A percentile compares a stretch with the other conserved stretches of the same genome.
Evolutionary conservation across 2,797 vertebrate species (phyloP).

Genomic region (Amblyraja radiata): DNA sequence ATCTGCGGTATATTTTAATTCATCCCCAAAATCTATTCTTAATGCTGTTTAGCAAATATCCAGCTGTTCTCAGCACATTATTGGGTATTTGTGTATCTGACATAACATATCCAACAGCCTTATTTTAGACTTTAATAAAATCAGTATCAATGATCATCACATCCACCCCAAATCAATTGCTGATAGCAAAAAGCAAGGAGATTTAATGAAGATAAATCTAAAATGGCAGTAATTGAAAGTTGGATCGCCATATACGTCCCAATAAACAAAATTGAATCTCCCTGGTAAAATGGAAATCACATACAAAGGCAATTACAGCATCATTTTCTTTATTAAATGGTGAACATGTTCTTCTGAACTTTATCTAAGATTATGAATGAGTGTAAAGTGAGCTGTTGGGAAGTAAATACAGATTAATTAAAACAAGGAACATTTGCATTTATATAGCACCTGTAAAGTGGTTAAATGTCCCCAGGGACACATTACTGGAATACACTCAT

Average conservation of each 20-base stretch:
- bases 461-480: neutral
- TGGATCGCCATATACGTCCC: neutral
- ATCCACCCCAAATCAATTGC: neutral
- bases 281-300: neutral
- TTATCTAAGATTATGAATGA: neutral
- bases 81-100: slow-evolving; percentile 24
- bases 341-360: slow-evolving; percentile 4
- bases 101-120: neutral
- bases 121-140: slow-evolving; percentile 19
- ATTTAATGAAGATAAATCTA: neutral
- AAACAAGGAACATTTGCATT: neutral
- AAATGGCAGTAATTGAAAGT: neutral
- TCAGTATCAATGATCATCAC: slow-evolving; percentile 26
- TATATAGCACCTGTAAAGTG: neutral
- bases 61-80: slow-evolving; percentile 19
- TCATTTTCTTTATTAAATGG: neutral
- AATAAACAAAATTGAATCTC: slow-evolving; percentile 13
- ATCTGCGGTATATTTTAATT: slow-evolving; percentile 25
- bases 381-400: neutral
- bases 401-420: slow-evolving; percentile 14
- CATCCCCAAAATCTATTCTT: slow-evolving; percentile 31
- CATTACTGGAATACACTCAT: neutral
- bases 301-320: neutral
- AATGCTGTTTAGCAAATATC: slow-evolving; percentile 22
- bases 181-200: slow-evolving; percentile 6